Conservation (phyloP, 2,113 vertebrate genomes). For the Gymnocephalus cernua region DNA sequence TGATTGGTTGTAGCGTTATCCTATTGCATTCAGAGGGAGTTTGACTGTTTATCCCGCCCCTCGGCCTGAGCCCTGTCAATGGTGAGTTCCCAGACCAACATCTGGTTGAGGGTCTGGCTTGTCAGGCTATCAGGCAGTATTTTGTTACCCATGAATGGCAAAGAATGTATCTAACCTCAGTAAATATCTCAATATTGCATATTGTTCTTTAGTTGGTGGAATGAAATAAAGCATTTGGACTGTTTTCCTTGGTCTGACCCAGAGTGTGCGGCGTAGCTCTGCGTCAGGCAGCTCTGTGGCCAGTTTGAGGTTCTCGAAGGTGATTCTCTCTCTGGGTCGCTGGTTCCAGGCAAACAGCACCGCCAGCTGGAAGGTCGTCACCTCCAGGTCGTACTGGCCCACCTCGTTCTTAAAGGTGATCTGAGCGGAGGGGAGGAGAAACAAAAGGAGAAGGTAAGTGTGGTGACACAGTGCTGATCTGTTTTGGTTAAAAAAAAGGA, state of each 20-base stretch:
- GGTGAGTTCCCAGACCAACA: too few species aligned
- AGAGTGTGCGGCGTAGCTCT: slow-evolving; percentile 96
- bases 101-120: too few species aligned
- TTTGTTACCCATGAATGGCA: neutral
- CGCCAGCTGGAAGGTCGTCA: slow-evolving; percentile 97
- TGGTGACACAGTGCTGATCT: neutral
- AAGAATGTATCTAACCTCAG: neutral
- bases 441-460: neutral
- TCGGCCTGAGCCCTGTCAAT: too few species aligned
- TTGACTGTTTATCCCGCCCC: too few species aligned
- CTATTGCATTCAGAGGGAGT: too few species aligned
- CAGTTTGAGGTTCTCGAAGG: slow-evolving; percentile 98
- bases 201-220: slow-evolving; percentile 50
- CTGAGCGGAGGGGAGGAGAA: slow-evolving; percentile 70
- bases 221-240: neutral
- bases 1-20: too few species aligned
- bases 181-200: neutral
- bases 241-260: slow-evolving; percentile 83
- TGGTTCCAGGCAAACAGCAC: slow-evolving; percentile 99
- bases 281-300: slow-evolving; percentile 98
- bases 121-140: neutral
- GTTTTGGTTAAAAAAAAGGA: too few species aligned
- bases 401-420: slow-evolving; percentile 99
- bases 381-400: slow-evolving; percentile 97
- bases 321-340: slow-evolving; percentile 97